Percentiles rank a stretch among this genome's conserved stretches.
These are phyloP conservation scores for Hemistola chrysoprasaria DNA, from an alignment of 2,888 invertebrate genomes.

Conservation along the genomic window DNA sequence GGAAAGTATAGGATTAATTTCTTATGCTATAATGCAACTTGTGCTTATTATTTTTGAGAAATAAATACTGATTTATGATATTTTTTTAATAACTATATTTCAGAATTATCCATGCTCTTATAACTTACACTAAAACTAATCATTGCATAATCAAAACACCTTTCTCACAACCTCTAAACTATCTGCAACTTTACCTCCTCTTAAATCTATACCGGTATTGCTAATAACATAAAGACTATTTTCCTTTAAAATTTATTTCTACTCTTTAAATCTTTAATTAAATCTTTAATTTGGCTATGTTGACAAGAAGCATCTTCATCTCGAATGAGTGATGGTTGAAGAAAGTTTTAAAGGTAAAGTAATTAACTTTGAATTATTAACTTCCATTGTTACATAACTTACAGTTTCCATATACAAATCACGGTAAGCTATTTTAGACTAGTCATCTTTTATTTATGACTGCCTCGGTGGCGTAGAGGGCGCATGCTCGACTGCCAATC, in stretches of 20 bases:
- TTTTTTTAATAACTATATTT: not conserved
- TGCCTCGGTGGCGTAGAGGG: too few relatives aligned
- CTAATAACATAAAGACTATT: conserved; percentile 2
- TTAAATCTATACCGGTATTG: conserved; percentile 2
- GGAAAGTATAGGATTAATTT: too few relatives aligned
- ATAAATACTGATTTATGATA: too few relatives aligned
- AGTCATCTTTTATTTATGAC: too few relatives aligned
- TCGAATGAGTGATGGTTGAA: conserved; percentile 2
- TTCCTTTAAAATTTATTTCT: conserved; percentile 1
- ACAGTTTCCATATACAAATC: too few relatives aligned
- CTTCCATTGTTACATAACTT: too few relatives aligned
- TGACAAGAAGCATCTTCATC: conserved; percentile 9
- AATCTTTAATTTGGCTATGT: not conserved
- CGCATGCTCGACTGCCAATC: too few relatives aligned
- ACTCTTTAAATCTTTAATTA: not conserved
- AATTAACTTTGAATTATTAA: too few relatives aligned
- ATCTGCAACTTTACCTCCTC: not conserved
- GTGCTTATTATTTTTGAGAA: too few relatives aligned
- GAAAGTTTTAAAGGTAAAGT: conserved; percentile 4
- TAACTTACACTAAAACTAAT: conserved; percentile 27
- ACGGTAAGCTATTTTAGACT: too few relatives aligned
- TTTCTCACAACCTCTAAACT: conserved; percentile 18
- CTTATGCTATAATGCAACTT: too few relatives aligned
- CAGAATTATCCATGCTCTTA: conserved; percentile 10
- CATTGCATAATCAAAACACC: conserved; percentile 18